Evolutionary conservation across 2,797 vertebrate species (phyloP).

Genomic region (Sebastiscus tertius): DNA sequence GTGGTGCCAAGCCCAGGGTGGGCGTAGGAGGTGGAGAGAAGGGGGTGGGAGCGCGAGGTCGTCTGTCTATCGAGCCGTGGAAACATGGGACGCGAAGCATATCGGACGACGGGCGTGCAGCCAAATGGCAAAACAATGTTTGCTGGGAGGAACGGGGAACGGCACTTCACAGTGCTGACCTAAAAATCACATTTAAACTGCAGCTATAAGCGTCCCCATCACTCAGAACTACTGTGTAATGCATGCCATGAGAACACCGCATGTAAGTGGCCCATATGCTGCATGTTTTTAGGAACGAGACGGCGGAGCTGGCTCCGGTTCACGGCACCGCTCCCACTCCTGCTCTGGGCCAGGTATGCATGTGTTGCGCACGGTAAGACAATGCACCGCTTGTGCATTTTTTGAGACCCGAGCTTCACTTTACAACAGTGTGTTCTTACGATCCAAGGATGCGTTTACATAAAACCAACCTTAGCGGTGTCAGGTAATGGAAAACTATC

Average conservation of each 20-base stretch:
- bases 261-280: conserved; percentile 3
- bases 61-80: conserved; percentile 47
- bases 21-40: conserved; percentile 18
- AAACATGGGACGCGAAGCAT: conserved; percentile 62
- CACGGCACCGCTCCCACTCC: not conserved
- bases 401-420: conserved; percentile 24
- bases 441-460: conserved; percentile 43
- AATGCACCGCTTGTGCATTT: conserved; percentile 27
- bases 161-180: conserved; percentile 15
- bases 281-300: conserved; percentile 22
- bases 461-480: conserved; percentile 36
- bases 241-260: conserved; percentile 40
- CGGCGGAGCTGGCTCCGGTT: conserved; percentile 14
- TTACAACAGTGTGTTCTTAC: conserved; percentile 12
- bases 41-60: not conserved
- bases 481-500: conserved; percentile 58
- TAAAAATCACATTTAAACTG: conserved; percentile 52
- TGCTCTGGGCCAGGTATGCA: conserved; percentile 9
- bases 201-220: conserved; percentile 43
- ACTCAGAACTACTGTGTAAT: conserved; percentile 31
- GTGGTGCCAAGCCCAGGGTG: conserved; percentile 71
- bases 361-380: conserved; percentile 9
- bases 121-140: conserved; percentile 67
- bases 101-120: conserved; percentile 50
- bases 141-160: conserved; percentile 1